Evolutionary conservation across 1,140 invertebrate species (phyloP).

Genomic region (Zaprionus ghesquierei): DNA sequence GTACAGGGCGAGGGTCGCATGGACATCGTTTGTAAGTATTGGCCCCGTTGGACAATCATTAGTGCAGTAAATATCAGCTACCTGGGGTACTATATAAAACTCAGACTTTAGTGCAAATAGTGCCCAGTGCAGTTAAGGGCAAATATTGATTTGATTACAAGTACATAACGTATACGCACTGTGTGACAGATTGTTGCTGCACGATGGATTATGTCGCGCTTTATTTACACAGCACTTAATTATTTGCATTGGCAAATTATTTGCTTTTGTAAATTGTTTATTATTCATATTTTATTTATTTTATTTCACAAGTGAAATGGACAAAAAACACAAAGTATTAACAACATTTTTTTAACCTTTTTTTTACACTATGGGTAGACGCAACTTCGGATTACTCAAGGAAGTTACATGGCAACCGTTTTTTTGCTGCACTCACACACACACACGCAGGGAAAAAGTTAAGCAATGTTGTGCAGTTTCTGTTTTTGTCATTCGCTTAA

Average conservation of each 20-base stretch:
- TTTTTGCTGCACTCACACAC: not conserved
- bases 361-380: not conserved
- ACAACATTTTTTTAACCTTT: too few species aligned
- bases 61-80: not conserved
- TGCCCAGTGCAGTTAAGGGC: slow-evolving; percentile 57
- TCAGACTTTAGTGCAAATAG: slow-evolving; percentile 54
- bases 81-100: not conserved
- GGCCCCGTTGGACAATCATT: not conserved
- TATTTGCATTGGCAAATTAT: not conserved
- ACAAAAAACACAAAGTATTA: too few species aligned
- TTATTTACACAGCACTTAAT: not conserved
- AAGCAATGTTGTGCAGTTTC: slow-evolving; percentile 33
- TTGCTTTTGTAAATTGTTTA: too few species aligned
- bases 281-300: not conserved
- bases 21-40: slow-evolving; percentile 89
- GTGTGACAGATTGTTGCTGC: not conserved
- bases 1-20: slow-evolving; percentile 87
- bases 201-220: not conserved
- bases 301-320: too few species aligned
- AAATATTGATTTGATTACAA: slow-evolving; percentile 58
- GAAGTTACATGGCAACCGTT: not conserved
- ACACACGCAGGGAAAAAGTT: not conserved
- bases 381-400: not conserved
- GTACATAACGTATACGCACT: not conserved
- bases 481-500: slow-evolving; percentile 38